Evolutionary conservation across 2,797 vertebrate genomes (phyloP).

Genomic region (Parauchenoglanis punctatus): DNA sequence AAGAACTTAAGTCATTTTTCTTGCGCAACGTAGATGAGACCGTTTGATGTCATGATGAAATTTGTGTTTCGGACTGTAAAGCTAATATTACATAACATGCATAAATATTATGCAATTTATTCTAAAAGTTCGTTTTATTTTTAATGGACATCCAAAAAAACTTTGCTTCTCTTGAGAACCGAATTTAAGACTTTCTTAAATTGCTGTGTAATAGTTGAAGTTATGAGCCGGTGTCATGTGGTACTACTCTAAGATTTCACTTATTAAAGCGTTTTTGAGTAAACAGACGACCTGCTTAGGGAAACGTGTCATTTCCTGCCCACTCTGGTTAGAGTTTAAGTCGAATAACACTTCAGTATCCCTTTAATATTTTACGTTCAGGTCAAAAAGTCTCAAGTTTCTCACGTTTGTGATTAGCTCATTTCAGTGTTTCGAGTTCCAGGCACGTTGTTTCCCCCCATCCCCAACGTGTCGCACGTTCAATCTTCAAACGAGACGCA

Average conservation of each 20-base stretch:
- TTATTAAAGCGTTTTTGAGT: not conserved
- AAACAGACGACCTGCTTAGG: not conserved
- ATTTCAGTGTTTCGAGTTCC: not conserved
- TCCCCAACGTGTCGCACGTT: not conserved
- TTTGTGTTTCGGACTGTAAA: not conserved
- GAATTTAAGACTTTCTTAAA: not conserved
- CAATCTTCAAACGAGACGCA: slow-evolving; percentile 28
- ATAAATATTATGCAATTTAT: not conserved
- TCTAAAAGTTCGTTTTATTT: not conserved
- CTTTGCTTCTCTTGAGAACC: not conserved
- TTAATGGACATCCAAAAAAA: not conserved
- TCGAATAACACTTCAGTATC: not conserved
- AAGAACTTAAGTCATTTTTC: not conserved
- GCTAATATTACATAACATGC: not conserved
- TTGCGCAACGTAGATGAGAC: not conserved
- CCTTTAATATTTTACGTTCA: not conserved
- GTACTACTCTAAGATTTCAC: not conserved
- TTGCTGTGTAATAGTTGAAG: not conserved
- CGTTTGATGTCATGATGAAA: not conserved
- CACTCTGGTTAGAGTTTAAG: not conserved
- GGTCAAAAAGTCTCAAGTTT: not conserved
- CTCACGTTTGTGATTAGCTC: not conserved
- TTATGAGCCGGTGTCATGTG: not conserved
- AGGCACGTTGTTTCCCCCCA: not conserved
- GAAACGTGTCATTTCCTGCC: not conserved